Conservation (phyloP, 2,797 vertebrate genomes). For the Dallia pectoralis region DNA sequence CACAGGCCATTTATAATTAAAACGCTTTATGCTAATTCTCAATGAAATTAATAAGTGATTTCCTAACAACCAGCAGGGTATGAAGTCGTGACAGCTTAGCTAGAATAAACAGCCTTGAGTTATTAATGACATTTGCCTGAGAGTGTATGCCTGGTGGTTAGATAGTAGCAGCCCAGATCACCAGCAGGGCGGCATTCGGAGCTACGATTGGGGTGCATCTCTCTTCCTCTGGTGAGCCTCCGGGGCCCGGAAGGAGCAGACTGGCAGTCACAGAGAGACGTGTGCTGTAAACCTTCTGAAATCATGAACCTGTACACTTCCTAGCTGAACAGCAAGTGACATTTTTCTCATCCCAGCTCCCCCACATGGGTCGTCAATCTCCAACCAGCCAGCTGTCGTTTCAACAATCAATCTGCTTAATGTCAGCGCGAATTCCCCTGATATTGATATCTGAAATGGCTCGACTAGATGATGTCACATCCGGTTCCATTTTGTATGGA, state of each 20-base stretch:
- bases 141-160: constrained; percentile 16
- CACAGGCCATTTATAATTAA: constrained; percentile 4
- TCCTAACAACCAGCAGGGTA: constrained; percentile 6
- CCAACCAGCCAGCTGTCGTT: not conserved
- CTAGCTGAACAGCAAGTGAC: not conserved
- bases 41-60: constrained; percentile 15
- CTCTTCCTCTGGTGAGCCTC: not conserved
- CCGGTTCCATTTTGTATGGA: constrained; percentile 9
- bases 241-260: not conserved
- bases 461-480: not conserved
- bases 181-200: constrained; percentile 7
- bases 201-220: not conserved
- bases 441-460: not conserved
- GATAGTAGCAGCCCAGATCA: constrained; percentile 3
- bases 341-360: not conserved
- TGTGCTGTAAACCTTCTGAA: not conserved
- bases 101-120: constrained; percentile 34
- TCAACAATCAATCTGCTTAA: not conserved
- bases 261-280: not conserved
- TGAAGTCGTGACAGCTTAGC: constrained; percentile 16
- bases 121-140: constrained; percentile 32
- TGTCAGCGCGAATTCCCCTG: not conserved
- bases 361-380: not conserved
- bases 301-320: not conserved
- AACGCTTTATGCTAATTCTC: constrained; percentile 15